These are phyloP conservation scores for Poeciliopsis prolifica DNA, from an alignment of 2,113 vertebrate genomes.

Conservation along the genomic window DNA sequence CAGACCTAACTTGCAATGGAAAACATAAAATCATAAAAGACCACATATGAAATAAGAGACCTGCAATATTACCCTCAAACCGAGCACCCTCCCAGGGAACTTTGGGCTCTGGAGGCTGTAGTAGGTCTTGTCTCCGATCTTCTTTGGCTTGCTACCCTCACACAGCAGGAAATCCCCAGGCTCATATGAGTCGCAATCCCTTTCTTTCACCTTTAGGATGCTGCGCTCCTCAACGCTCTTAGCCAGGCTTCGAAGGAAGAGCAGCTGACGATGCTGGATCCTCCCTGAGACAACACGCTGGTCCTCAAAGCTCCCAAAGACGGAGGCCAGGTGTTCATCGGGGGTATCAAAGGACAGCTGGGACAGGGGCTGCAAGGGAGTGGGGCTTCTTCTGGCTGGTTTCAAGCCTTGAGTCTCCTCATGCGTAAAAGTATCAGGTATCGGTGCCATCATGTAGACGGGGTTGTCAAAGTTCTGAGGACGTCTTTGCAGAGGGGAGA, in stretches of 20 bases:
- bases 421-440: background rate
- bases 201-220: constrained; percentile 37
- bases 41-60: background rate
- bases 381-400: background rate
- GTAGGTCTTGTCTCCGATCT: constrained; percentile 71
- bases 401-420: constrained; percentile 21
- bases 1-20: background rate
- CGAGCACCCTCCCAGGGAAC: constrained; percentile 56
- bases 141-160: constrained; percentile 46
- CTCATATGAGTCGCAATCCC: constrained; percentile 32
- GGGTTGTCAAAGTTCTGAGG: constrained; percentile 60
- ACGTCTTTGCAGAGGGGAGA: background rate
- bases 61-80: constrained; percentile 78
- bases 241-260: constrained; percentile 60
- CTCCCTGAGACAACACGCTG: constrained; percentile 39
- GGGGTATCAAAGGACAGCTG: constrained; percentile 65
- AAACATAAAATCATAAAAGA: background rate
- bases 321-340: constrained; percentile 59
- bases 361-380: constrained; percentile 13
- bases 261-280: constrained; percentile 69
- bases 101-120: constrained; percentile 70
- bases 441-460: constrained; percentile 51
- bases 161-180: constrained; percentile 69
- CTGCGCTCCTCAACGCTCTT: constrained; percentile 52
- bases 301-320: constrained; percentile 55